phyloP scores from a whole-genome alignment of 53 echinoderm and acorn worm species.

The Echinometra lucunter region DNA sequence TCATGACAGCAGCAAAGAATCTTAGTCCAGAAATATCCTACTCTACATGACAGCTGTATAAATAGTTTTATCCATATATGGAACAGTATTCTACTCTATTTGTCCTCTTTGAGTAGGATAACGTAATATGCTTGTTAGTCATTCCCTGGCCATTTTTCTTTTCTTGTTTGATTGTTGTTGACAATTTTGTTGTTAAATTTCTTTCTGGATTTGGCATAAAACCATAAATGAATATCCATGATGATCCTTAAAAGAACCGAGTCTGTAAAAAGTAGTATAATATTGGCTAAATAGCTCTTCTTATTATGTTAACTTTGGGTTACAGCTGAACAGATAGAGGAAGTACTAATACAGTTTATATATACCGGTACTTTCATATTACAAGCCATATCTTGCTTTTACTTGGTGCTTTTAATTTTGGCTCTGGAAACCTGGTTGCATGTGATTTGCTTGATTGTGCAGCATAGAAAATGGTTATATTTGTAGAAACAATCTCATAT shows the following conservation, averaged over 20 bases:
- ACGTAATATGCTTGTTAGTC: slow-evolving; percentile 27
- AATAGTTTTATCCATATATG: slow-evolving; percentile 20
- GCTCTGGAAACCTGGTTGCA: too few species aligned
- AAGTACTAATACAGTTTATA: too few species aligned
- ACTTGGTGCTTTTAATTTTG: too few species aligned
- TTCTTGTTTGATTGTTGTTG: background rate
- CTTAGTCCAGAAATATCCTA: slow-evolving; percentile 17
- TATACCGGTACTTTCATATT: too few species aligned
- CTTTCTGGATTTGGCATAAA: background rate
- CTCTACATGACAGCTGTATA: background rate
- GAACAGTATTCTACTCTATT: background rate
- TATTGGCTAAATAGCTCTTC: background rate
- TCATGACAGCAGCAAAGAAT: background rate
- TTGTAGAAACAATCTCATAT: too few species aligned
- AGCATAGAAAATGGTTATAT: too few species aligned
- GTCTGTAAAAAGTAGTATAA: background rate
- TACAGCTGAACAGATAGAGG: background rate
- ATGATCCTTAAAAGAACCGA: background rate
- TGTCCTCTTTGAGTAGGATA: background rate
- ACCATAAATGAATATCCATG: background rate
- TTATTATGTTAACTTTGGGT: background rate
- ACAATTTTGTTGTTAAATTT: background rate
- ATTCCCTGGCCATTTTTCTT: background rate
- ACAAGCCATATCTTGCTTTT: too few species aligned
- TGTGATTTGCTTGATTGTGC: too few species aligned